Base-by-base conservation (phyloP, 2,797 vertebrate species). In the Phataginus tetradactyla region DNA sequence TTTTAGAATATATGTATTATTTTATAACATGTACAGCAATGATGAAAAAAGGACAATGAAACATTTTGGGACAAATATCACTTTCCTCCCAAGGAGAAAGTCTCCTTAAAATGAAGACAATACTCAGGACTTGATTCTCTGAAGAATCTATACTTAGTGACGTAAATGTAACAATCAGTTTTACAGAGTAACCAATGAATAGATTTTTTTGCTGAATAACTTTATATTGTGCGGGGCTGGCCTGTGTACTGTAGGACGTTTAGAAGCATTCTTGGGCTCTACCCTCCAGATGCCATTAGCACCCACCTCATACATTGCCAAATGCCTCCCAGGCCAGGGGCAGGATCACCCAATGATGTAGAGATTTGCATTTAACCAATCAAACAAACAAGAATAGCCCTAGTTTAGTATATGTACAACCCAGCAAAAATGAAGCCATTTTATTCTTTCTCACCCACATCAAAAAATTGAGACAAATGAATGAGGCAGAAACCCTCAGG, bases 1-100 rank as follows among this genome's bases (percentile, higher is more conserved):
- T 92, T 90, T 90, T 63, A 95, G 71, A 89, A 90, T 55, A n/a
- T 49, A 23, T 53, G 42, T 89, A 86, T 93, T 80, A 96, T 68
- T 79, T 95, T 61, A 89, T 68, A 90, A 64, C 12, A 25, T 34
- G 6, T n/a, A 80, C 49, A 83, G 71, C 78, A 21, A 15, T 45
- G 80, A 83, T 17, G 42, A 64, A 57, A 77, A 37, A 80, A 49
- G 74, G 34, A n/a, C 37, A 68, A 7, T 59, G 21, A 64, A 96
- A 78, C 17, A 69, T 74, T 77, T 55, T 74, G 29, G 55, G 64
- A 63, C 45, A 91, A 87, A 51, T 90, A 69, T 90, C 69, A 63
- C 37, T 66, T 81, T 90, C 37, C 27, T 90, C 32, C 45, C 55
- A 51, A 57, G 27, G 25, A 51, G 39, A 69, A 80, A 79, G 57